These are phyloP conservation scores for Rambutsinella grinnellia DNA, from an alignment of 2,888 invertebrate species.

Conservation along the genomic window DNA sequence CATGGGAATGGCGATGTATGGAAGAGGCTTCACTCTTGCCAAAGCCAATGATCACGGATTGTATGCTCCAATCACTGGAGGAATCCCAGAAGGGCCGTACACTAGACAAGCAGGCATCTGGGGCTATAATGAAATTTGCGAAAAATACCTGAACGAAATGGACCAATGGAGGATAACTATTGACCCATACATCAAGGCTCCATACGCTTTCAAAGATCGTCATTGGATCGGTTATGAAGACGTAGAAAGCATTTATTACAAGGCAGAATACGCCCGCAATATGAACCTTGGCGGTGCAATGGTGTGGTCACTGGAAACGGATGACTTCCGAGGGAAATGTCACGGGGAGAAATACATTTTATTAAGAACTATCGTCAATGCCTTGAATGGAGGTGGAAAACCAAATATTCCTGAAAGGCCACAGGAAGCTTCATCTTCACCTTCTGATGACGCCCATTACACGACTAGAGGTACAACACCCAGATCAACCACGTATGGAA, in stretches of 20 bases:
- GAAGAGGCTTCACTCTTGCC: constrained; percentile 76
- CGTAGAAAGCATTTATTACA: constrained; percentile 72
- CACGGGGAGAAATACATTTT: constrained; percentile 55
- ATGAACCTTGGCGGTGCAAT: constrained; percentile 59
- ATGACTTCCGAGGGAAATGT: constrained; percentile 65
- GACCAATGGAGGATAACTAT: constrained; percentile 72
- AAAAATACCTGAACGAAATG: constrained; percentile 58
- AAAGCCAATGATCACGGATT: constrained; percentile 70
- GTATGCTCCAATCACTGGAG: constrained; percentile 73
- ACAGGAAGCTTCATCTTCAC: constrained; percentile 7
- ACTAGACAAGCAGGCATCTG: constrained; percentile 68
- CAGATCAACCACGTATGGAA: constrained; percentile 10
- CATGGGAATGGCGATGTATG: constrained; percentile 80
- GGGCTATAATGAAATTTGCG: constrained; percentile 70
- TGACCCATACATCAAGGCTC: constrained; percentile 74
- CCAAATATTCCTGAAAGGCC: constrained; percentile 47
- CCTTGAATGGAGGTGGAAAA: constrained; percentile 50
- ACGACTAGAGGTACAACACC: not conserved
- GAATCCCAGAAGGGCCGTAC: constrained; percentile 68
- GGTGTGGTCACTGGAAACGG: constrained; percentile 65
- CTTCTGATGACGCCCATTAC: not conserved
- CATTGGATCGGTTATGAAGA: constrained; percentile 82
- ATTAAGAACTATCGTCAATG: constrained; percentile 47
- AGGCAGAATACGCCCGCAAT: constrained; percentile 67
- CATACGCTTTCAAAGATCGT: constrained; percentile 74